These are phyloP conservation scores for Danaus chrysippus DNA, from an alignment of 2,888 invertebrate genomes.

Conservation along the genomic window DNA sequence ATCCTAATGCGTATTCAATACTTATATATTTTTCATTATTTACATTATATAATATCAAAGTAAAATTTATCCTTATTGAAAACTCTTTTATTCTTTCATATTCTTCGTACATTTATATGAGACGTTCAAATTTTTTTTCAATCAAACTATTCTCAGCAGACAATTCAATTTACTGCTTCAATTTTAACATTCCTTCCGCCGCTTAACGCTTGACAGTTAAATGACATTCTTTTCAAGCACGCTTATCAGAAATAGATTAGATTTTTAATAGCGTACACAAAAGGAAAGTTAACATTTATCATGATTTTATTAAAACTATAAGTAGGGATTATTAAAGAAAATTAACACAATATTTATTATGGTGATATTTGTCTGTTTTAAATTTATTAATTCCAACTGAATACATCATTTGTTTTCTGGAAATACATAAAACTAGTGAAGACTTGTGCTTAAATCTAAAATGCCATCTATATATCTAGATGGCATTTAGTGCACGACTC, in stretches of 20 bases:
- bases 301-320: not conserved
- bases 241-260: constrained; percentile 6
- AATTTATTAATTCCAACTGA: too few species aligned
- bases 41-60: too few species aligned
- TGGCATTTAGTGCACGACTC: constrained; percentile 57
- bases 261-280: not conserved
- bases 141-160: constrained; percentile 39
- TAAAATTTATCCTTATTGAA: too few species aligned
- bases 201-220: constrained; percentile 16
- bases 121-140: constrained; percentile 38
- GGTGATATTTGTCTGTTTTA: too few species aligned
- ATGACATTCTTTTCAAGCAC: constrained; percentile 25
- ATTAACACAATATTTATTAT: too few species aligned
- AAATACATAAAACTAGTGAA: too few species aligned
- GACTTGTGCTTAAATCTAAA: constrained; percentile 50
- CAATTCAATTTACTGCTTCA: constrained; percentile 29
- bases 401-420: too few species aligned
- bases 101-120: too few species aligned
- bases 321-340: too few species aligned
- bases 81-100: too few species aligned
- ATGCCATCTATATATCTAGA: constrained; percentile 65
- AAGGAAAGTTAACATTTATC: not conserved
- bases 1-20: not conserved
- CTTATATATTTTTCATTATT: too few species aligned
- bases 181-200: constrained; percentile 18